Conservation (phyloP, 35 echinoderm and acorn worm species). For the Apostichopus parvimensis region DNA sequence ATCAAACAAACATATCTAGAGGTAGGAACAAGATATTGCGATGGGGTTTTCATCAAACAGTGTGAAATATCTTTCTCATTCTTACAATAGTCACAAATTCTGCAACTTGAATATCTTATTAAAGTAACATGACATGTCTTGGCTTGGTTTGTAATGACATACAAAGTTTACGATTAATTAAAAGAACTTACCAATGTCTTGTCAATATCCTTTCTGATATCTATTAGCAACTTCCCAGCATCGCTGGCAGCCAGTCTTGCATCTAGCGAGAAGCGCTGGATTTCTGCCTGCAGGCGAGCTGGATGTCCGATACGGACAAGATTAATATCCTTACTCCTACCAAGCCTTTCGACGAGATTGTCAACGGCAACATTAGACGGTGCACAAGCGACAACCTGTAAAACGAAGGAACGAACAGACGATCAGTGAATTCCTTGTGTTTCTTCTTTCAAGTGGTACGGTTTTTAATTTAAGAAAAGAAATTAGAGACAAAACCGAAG, state of each 20-base stretch:
- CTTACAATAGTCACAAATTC: too few relatives aligned
- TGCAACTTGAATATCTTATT: too few relatives aligned
- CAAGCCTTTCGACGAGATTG: constrained; percentile 85
- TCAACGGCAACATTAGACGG: constrained; percentile 93
- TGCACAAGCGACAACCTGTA: constrained; percentile 88
- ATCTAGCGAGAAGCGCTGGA: constrained; percentile 87
- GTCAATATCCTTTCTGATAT: constrained; percentile 90
- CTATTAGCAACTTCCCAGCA: constrained; percentile 79
- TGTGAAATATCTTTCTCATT: too few relatives aligned
- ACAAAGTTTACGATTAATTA: not conserved
- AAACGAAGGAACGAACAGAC: not conserved
- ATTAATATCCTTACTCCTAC: constrained; percentile 21
- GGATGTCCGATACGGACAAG: constrained; percentile 86
- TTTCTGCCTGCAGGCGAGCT: constrained; percentile 67
- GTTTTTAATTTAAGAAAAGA: too few relatives aligned
- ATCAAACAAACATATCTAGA: too few relatives aligned
- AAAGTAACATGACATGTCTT: too few relatives aligned
- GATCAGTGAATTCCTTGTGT: too few relatives aligned
- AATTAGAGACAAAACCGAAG: too few relatives aligned
- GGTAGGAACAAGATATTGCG: too few relatives aligned
- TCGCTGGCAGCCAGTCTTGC: constrained; percentile 84
- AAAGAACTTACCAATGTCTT: constrained; percentile 58
- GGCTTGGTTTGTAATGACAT: not conserved
- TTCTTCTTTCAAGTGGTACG: too few relatives aligned
- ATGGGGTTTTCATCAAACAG: too few relatives aligned